Conservation (phyloP, 2,113 vertebrate genomes). For the Dinomys branickii region DNA sequence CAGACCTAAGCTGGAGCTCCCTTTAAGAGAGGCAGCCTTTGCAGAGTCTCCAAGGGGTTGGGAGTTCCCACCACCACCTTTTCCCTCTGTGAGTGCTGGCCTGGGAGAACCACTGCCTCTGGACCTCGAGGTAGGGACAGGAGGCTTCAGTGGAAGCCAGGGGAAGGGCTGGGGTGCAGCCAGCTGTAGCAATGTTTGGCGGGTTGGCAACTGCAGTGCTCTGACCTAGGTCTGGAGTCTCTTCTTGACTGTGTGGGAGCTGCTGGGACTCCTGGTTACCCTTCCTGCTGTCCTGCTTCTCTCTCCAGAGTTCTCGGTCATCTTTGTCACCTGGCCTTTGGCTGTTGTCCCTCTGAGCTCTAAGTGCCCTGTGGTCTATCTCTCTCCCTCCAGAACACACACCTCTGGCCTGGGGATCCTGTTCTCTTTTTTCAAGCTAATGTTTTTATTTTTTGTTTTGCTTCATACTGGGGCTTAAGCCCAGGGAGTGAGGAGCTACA, state of each 20-base stretch:
- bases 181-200: background rate
- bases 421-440: background rate
- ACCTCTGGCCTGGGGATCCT: background rate
- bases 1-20: conserved; percentile 30
- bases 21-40: conserved; percentile 74
- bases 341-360: background rate
- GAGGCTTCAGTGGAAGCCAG: background rate
- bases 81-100: conserved; percentile 79
- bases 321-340: background rate
- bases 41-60: conserved; percentile 55
- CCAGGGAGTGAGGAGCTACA: background rate
- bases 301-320: background rate
- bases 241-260: background rate
- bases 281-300: background rate
- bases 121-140: conserved; percentile 77
- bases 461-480: background rate
- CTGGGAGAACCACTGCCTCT: conserved; percentile 69
- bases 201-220: background rate
- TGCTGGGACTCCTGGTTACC: background rate
- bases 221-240: background rate
- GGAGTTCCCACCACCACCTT: conserved; percentile 31
- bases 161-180: background rate
- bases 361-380: background rate
- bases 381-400: background rate
- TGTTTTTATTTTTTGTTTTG: background rate